phyloP scores from a whole-genome alignment of 2,888 invertebrate species.

The Cryptosula pallasiana region DNA sequence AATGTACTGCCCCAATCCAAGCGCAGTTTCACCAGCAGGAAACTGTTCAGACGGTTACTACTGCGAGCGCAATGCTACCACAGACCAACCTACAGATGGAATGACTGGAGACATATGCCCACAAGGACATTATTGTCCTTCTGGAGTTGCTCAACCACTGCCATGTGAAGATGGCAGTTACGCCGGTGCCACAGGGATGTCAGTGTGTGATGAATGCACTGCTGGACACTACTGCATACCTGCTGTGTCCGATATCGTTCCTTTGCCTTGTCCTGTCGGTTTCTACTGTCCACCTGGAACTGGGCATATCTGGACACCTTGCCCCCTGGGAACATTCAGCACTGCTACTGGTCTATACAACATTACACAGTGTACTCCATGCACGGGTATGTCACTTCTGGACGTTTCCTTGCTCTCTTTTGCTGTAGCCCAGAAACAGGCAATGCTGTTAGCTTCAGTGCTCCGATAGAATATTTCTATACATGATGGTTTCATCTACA shows the following conservation, averaged over 20 bases:
- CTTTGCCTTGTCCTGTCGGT: constrained; percentile 41
- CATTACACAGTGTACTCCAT: constrained; percentile 41
- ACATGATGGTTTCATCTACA: no score
- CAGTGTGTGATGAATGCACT: constrained; percentile 36
- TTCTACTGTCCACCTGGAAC: constrained; percentile 41
- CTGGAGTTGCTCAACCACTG: constrained; percentile 37
- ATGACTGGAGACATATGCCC: constrained; percentile 39
- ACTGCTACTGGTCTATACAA: constrained; percentile 34
- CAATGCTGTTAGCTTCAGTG: no score
- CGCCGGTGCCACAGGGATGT: constrained; percentile 35
- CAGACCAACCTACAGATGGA: constrained; percentile 35
- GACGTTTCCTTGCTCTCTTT: no score
- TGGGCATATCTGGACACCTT: constrained; percentile 39
- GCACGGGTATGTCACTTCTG: constrained; percentile 37
- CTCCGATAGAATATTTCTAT: no score
- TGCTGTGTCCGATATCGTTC: constrained; percentile 32
- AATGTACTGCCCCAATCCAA: constrained; percentile 39
- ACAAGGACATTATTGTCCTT: constrained; percentile 39
- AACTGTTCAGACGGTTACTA: constrained; percentile 41
- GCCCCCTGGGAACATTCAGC: constrained; percentile 46
- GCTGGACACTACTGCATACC: constrained; percentile 42
- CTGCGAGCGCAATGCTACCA: constrained; percentile 35
- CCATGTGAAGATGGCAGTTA: constrained; percentile 41
- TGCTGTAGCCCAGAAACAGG: no score
- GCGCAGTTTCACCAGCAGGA: constrained; percentile 35